These are phyloP conservation scores for Pterobdella sp. DNA, from an alignment of 2,888 invertebrate species.

Conservation along the genomic window DNA sequence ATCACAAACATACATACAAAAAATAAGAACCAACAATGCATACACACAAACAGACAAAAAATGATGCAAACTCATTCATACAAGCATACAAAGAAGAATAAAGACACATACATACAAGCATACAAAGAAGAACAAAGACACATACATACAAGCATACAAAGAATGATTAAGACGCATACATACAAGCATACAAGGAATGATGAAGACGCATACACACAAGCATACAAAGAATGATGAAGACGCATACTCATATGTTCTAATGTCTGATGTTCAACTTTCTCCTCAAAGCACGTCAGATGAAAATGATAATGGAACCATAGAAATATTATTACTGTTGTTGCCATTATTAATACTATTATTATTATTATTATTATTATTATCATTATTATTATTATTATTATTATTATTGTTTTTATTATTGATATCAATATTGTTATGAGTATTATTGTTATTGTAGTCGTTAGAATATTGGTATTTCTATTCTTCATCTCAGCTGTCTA, in stretches of 20 bases:
- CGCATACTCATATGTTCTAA: background rate
- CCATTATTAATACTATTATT: too few species aligned
- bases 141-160: constrained; percentile 17
- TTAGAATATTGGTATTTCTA: too few species aligned
- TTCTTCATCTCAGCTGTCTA: too few species aligned
- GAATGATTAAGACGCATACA: constrained; percentile 2
- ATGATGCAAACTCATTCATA: background rate
- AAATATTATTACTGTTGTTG: too few species aligned
- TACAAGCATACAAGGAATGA: background rate
- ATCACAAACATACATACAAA: background rate
- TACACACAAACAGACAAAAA: background rate
- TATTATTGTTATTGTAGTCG: too few species aligned
- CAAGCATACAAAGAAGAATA: background rate
- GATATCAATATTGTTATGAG: too few species aligned
- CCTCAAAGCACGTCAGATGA: background rate
- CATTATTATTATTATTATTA: background rate
- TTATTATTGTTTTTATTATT: background rate
- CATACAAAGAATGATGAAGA: too few species aligned
- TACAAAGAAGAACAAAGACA: constrained; percentile 8
- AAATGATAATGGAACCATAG: too few species aligned
- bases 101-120: constrained; percentile 11
- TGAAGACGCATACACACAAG: background rate
- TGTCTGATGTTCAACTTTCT: background rate
- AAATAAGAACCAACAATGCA: background rate
- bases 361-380: background rate